Evolutionary conservation across 2,797 vertebrate genomes (phyloP).

Genomic region (Leptoclinus maculatus): DNA sequence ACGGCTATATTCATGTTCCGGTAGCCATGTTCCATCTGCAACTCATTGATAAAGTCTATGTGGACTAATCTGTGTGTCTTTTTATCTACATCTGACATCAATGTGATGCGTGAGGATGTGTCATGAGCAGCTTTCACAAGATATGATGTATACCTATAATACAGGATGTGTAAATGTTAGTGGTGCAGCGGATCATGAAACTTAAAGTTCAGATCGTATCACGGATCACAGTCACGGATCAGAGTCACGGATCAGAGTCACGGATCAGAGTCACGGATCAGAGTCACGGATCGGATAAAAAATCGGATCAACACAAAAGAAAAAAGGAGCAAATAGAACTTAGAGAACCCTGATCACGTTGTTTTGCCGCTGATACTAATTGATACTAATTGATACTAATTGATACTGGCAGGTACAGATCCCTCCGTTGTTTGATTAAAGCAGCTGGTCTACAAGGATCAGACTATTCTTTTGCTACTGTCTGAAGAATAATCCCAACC

Average conservation of each 20-base stretch:
- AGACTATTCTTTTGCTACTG: too few species aligned
- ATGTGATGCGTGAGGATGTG: not conserved
- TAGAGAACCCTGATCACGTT: too few species aligned
- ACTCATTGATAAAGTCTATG: not conserved
- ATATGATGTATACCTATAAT: not conserved
- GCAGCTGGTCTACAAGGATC: not conserved
- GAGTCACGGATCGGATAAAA: not conserved
- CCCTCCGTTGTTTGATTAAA: not conserved
- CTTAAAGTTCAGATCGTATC: not conserved
- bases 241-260: not conserved
- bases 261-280: not conserved
- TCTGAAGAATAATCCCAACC: not conserved
- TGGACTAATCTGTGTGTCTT: too few species aligned
- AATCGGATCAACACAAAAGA: not conserved
- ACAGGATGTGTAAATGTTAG: not conserved
- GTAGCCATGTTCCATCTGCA: not conserved
- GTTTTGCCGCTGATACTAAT: not conserved
- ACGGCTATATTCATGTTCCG: not conserved
- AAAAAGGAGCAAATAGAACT: not conserved
- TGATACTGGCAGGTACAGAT: not conserved
- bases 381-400: too few species aligned
- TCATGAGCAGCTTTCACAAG: not conserved
- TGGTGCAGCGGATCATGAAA: not conserved
- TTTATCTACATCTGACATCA: not conserved
- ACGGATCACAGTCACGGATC: not conserved